Evolutionary conservation across 2,888 invertebrate genomes (phyloP).

Genomic region (Drosophila flavopinicola): DNA sequence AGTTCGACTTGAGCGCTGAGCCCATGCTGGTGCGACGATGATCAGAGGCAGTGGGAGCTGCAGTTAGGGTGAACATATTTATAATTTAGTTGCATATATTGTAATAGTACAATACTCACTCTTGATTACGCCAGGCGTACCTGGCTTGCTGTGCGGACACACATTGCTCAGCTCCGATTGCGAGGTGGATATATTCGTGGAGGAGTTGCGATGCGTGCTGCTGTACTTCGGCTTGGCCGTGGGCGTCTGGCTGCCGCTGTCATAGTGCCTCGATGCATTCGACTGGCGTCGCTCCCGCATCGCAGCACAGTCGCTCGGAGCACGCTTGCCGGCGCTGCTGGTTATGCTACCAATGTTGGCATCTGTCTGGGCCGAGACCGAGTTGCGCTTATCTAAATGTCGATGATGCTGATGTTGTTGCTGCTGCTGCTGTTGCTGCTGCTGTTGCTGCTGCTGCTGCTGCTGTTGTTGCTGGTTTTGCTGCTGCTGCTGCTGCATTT

Average conservation of each 20-base stretch:
- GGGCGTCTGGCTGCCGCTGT: conserved; percentile 82
- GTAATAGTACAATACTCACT: no score
- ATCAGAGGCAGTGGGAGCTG: conserved; percentile 79
- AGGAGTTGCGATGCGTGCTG: conserved; percentile 82
- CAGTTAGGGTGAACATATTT: not conserved
- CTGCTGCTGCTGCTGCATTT: conserved; percentile 54
- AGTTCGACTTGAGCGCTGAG: conserved; percentile 85
- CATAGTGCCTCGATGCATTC: conserved; percentile 77
- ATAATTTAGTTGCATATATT: no score
- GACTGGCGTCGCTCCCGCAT: conserved; percentile 81
- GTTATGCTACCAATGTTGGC: conserved; percentile 77
- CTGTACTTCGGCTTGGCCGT: conserved; percentile 79
- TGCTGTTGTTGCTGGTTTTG: conserved; percentile 56
- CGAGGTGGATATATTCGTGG: conserved; percentile 83
- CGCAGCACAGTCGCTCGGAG: conserved; percentile 74
- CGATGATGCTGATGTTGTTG: conserved; percentile 77
- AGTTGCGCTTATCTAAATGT: conserved; percentile 82
- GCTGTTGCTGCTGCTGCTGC: conserved; percentile 57
- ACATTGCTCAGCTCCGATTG: conserved; percentile 83
- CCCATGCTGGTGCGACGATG: conserved; percentile 83
- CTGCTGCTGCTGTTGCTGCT: conserved; percentile 67
- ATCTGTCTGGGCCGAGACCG: conserved; percentile 84
- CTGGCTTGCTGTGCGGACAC: conserved; percentile 82
- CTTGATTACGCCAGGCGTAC: conserved; percentile 79
- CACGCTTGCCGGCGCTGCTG: conserved; percentile 71